A percentile compares a stretch with the other conserved stretches of the same genome.
Conservation (phyloP, 2,797 vertebrate species). For the Phataginus tricuspis region DNA sequence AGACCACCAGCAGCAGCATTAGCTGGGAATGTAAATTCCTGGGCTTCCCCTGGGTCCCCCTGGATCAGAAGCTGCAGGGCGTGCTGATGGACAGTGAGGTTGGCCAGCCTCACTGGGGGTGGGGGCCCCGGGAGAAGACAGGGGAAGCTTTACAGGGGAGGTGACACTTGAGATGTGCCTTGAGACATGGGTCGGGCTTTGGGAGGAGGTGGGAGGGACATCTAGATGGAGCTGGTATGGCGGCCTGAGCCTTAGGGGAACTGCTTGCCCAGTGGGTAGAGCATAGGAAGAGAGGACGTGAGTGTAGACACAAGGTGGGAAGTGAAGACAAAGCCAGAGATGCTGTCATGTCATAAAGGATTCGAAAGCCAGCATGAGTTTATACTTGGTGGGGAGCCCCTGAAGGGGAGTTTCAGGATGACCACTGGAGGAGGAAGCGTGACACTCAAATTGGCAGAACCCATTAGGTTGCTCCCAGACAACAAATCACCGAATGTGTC, state of each 20-base stretch:
- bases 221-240: not conserved
- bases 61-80: not conserved
- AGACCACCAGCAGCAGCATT: not conserved
- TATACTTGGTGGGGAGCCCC: too few species aligned
- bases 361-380: not conserved
- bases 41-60: not conserved
- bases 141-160: not conserved
- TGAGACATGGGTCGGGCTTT: not conserved
- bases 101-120: not conserved
- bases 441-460: not conserved
- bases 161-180: not conserved
- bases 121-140: not conserved
- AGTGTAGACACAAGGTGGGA: not conserved
- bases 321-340: not conserved
- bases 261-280: not conserved
- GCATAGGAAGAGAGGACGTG: not conserved
- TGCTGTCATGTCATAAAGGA: not conserved
- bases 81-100: not conserved
- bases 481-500: too few species aligned
- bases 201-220: not conserved
- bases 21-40: not conserved
- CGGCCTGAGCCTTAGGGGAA: not conserved
- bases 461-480: too few species aligned
- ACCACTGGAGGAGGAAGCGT: not conserved
- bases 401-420: not conserved